Evolutionary conservation across 2,113 vertebrate genomes (phyloP), one percentile per base, ranked within the genome.

Genomic region (Catharus fuscescens): DNA sequence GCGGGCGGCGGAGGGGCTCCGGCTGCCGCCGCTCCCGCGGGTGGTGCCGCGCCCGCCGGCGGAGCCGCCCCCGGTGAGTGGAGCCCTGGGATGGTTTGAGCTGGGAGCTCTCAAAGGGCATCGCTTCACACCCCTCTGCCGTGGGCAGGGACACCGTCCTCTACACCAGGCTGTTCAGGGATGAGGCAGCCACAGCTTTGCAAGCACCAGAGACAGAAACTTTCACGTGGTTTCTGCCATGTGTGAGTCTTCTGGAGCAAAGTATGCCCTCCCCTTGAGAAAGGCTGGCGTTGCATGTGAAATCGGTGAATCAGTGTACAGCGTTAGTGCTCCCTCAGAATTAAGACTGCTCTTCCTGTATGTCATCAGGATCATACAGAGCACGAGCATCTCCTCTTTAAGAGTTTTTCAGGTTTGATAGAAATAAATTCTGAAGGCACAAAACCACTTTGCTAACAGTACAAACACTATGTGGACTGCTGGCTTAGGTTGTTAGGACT

Each of bases 1-100:
- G 99, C 99, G 2, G 99, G 99, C 16, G 98, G 99, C 10, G 98
- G 99, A 2, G 98, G 97, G 1, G 98, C 98, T 12, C 98, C 99
- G 1, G 98, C 98, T 2, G 98, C 98, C 1, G 97, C 98, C 1
- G 97, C 97, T 0, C 98, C 92, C 1, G 93, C 98, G 0, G 97
- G 97, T 3, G 97, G 97, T 2, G 86, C 98, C 6, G 98, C 98
- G 0, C 97, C 98, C 3, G 87, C 97, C 3, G 96, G 97, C 0
- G 53, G 96, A 24, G 97, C 97, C 44, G 98, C 99, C 20, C 99
- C 98, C 94, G 99, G 99, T 99, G 96, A 97, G 87, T 88, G 66
- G 16, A 54, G 18, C 7, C 12, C 0, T 24, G 65, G 56, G 4
- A 26, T 5, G 10, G 23, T 1, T 23, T 6, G 18, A 8, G 8